phyloP scores from a whole-genome alignment of 2,888 invertebrate genomes.

The Leucophenga montana region DNA sequence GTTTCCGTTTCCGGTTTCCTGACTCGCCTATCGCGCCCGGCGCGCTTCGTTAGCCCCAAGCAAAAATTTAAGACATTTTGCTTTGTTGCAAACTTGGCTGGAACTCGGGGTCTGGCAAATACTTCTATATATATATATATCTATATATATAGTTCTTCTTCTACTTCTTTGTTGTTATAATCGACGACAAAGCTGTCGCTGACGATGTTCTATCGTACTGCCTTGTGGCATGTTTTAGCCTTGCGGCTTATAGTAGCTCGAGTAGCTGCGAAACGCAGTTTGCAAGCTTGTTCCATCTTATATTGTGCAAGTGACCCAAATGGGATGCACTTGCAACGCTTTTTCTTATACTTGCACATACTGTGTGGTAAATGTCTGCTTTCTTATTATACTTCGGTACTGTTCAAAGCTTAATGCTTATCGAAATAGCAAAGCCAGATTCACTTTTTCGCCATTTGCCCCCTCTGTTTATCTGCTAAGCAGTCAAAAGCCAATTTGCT shows the following conservation, averaged over 20 bases:
- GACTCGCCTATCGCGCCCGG: neutral
- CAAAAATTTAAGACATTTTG: neutral
- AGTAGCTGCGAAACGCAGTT: slow-evolving; percentile 22
- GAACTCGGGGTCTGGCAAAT: too few relatives aligned
- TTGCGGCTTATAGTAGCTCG: slow-evolving; percentile 15
- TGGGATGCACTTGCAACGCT: neutral
- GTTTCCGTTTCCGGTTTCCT: slow-evolving; percentile 13
- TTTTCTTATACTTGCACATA: neutral
- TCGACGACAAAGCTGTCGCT: neutral
- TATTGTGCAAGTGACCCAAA: slow-evolving; percentile 11
- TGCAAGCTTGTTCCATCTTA: slow-evolving; percentile 8
- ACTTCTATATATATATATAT: too few relatives aligned
- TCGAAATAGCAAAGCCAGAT: neutral
- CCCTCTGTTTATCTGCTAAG: neutral
- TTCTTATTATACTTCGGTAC: neutral
- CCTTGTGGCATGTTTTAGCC: slow-evolving; percentile 7
- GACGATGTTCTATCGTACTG: neutral
- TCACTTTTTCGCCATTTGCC: neutral
- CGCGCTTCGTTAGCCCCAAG: slow-evolving; percentile 39
- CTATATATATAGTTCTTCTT: too few relatives aligned
- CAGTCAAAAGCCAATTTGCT: slow-evolving; percentile 24
- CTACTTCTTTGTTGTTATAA: neutral
- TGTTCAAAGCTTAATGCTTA: neutral
- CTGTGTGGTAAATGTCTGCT: neutral
- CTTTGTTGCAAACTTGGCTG: too few relatives aligned